Percentiles rank a stretch among this genome's conserved stretches.
phyloP scores from a whole-genome alignment of 2,797 vertebrate species.

The Otolemur crassicaudatus region DNA sequence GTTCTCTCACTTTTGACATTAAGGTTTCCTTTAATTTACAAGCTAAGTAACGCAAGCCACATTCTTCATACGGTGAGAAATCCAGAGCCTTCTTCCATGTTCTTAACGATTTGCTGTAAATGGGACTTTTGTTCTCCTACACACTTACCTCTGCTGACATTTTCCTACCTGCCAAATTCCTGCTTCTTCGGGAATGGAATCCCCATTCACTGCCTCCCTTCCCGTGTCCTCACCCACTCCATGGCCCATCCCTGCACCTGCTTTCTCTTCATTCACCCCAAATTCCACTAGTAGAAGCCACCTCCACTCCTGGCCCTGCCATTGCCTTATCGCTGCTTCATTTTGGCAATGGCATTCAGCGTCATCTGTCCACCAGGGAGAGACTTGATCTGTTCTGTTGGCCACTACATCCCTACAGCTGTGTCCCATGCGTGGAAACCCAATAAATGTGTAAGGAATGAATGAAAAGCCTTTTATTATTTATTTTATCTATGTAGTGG shows the following conservation, averaged over 20 bases:
- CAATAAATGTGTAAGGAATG: neutral
- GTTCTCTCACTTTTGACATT: neutral
- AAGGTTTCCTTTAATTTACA: neutral
- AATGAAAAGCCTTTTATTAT: neutral
- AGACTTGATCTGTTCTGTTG: neutral
- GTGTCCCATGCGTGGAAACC: neutral
- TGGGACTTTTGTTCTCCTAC: neutral
- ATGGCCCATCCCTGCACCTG: neutral
- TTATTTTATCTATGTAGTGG: neutral
- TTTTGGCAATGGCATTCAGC: neutral
- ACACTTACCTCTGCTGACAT: neutral
- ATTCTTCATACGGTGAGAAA: neutral
- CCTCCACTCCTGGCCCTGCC: neutral
- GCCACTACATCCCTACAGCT: too few species aligned
- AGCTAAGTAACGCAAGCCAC: neutral
- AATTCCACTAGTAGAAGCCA: neutral
- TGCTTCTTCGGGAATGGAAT: neutral
- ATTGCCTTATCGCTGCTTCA: neutral
- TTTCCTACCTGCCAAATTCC: neutral
- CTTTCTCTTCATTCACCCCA: neutral
- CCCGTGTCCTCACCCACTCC: neutral
- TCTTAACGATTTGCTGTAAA: neutral
- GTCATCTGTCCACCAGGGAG: neutral
- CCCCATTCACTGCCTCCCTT: neutral
- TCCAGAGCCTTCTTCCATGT: neutral